Conservation (phyloP, 1,140 invertebrate genomes). For the Drosophila parabipectinata region DNA sequence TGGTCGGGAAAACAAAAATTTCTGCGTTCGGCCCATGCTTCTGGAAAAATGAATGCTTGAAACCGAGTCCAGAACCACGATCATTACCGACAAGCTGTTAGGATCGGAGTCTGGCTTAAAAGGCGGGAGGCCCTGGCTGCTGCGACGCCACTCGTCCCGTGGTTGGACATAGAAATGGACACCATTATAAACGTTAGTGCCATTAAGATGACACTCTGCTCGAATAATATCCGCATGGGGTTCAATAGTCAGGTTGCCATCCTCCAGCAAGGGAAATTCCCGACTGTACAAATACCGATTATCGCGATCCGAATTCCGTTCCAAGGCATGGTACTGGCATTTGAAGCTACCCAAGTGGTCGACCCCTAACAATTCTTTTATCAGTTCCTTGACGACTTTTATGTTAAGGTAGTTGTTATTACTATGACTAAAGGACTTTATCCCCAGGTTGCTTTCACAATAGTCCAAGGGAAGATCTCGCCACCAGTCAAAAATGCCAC, state of each 20-base stretch:
- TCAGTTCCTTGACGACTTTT: background rate
- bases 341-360: background rate
- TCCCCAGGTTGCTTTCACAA: background rate
- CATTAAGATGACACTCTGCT: slow-evolving; percentile 8
- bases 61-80: slow-evolving; percentile 39
- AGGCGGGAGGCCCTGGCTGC: background rate
- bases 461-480: background rate
- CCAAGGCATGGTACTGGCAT: slow-evolving; percentile 21
- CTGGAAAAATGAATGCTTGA: slow-evolving; percentile 75
- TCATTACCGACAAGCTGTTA: slow-evolving; percentile 29
- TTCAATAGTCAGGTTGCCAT: slow-evolving; percentile 10
- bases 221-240: slow-evolving; percentile 24
- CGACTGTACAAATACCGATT: slow-evolving; percentile 17
- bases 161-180: slow-evolving; percentile 29
- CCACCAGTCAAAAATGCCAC: background rate
- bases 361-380: background rate
- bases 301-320: slow-evolving; percentile 16
- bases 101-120: background rate
- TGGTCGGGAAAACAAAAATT: slow-evolving; percentile 30
- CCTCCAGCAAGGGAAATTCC: background rate
- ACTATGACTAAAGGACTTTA: slow-evolving; percentile 4
- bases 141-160: background rate
- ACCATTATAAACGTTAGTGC: slow-evolving; percentile 1
- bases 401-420: slow-evolving; percentile 20
- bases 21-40: slow-evolving; percentile 38